These are phyloP conservation scores for Orbicella faveolata DNA, from an alignment of 64 coral and sea anemone genomes.

Conservation along the genomic window DNA sequence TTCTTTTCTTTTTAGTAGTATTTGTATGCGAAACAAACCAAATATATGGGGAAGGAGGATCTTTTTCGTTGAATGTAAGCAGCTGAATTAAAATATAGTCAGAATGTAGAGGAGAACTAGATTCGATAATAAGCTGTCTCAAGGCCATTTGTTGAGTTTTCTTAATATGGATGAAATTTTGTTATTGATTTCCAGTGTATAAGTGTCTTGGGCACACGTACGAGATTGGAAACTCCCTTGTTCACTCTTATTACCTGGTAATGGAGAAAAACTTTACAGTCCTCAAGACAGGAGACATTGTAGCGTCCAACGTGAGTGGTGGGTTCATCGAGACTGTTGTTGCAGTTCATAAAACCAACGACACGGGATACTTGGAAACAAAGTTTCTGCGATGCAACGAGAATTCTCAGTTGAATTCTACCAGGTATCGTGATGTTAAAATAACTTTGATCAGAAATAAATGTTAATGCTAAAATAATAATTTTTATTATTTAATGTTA, in stretches of 20 bases:
- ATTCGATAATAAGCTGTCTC: no score
- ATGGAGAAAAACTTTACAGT: conserved; percentile 1
- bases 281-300: conserved; percentile 40
- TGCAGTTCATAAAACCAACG: conserved; percentile 1
- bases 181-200: not conserved
- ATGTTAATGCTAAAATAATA: no score
- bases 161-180: not conserved
- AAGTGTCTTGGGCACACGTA: conserved; percentile 73
- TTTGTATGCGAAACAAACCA: no score
- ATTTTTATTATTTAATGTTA: no score
- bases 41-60: no score
- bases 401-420: conserved; percentile 12
- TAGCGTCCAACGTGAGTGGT: conserved; percentile 36
- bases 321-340: conserved; percentile 69
- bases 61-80: no score
- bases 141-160: not conserved
- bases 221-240: not conserved
- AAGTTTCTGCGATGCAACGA: conserved; percentile 40
- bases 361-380: conserved; percentile 44
- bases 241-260: conserved; percentile 55
- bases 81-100: no score
- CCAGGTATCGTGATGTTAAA: not conserved
- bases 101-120: no score
- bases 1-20: no score
- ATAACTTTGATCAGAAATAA: no score